A percentile compares a stretch with the other conserved stretches of the same genome.
Evolutionary conservation across 2,797 vertebrate genomes (phyloP).

Genomic region (Vultur gryphus): DNA sequence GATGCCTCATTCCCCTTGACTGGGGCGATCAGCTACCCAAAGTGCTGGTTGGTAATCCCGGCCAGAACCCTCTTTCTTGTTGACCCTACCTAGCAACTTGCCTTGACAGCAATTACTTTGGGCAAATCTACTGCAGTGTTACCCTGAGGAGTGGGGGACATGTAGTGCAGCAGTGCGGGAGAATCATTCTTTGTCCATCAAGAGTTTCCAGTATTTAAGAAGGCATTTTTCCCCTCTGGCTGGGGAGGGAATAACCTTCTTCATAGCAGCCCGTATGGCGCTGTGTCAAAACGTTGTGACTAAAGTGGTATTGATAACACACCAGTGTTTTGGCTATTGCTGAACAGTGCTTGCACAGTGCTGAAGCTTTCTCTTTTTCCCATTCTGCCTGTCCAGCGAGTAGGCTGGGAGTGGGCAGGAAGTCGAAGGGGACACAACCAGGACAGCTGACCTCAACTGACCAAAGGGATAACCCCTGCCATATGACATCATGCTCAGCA

Average conservation of each 20-base stretch:
- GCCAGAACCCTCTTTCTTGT: not conserved
- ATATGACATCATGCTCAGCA: not conserved
- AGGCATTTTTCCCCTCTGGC: not conserved
- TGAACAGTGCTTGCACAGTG: not conserved
- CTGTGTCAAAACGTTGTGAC: not conserved
- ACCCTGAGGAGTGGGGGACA: not conserved
- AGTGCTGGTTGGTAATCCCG: not conserved
- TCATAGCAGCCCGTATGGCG: not conserved
- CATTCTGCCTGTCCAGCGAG: not conserved
- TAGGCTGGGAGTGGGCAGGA: not conserved
- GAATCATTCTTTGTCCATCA: not conserved
- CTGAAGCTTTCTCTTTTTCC: not conserved
- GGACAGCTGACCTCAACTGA: not conserved
- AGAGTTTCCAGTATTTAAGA: not conserved
- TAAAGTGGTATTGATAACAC: not conserved
- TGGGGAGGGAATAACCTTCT: not conserved
- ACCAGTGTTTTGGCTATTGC: not conserved
- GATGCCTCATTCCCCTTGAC: not conserved
- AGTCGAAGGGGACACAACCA: not conserved
- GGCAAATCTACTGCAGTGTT: not conserved
- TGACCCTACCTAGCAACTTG: not conserved
- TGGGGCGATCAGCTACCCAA: not conserved
- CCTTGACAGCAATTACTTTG: not conserved
- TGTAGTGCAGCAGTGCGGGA: not conserved
- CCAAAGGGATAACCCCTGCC: not conserved